A percentile compares a stretch with the other conserved stretches of the same genome.
phyloP scores from a whole-genome alignment of 2,113 vertebrate genomes.

The Anser brachyrhynchus region DNA sequence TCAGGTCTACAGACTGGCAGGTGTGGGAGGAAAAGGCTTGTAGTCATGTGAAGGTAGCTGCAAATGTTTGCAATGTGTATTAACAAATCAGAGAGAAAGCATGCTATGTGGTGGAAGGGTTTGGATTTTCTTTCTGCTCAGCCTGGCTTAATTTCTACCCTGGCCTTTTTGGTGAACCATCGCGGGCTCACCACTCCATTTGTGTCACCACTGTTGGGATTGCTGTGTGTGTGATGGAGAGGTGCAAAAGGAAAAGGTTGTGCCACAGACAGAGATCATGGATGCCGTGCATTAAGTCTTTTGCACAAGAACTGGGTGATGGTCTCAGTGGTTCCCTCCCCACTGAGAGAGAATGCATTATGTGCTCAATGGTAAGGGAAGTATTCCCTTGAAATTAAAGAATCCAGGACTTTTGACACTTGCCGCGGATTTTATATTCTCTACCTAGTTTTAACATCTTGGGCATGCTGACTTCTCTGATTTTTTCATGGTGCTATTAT shows the following conservation, averaged over 20 bases:
- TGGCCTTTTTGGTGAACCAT: not conserved
- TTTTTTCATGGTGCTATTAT: not conserved
- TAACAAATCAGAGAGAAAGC: not conserved
- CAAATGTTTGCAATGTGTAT: not conserved
- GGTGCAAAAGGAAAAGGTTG: not conserved
- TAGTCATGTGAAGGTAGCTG: not conserved
- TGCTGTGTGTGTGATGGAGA: not conserved
- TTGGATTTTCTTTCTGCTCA: not conserved
- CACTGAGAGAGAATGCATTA: not conserved
- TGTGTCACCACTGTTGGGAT: rapidly evolving
- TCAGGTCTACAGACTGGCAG: not conserved
- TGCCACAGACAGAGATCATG: not conserved
- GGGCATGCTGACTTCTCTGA: not conserved
- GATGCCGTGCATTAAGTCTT: not conserved
- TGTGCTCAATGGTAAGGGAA: not conserved
- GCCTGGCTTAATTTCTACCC: not conserved
- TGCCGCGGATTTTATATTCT: not conserved
- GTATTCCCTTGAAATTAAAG: not conserved
- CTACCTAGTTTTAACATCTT: not conserved
- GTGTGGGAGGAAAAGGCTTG: not conserved
- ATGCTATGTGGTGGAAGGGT: not conserved
- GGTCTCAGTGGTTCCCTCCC: not conserved
- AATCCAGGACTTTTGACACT: not conserved
- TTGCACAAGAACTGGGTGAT: not conserved
- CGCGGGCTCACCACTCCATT: not conserved